These are phyloP conservation scores for Notolabrus celidotus DNA, from an alignment of 2,797 vertebrate genomes.

Conservation along the genomic window DNA sequence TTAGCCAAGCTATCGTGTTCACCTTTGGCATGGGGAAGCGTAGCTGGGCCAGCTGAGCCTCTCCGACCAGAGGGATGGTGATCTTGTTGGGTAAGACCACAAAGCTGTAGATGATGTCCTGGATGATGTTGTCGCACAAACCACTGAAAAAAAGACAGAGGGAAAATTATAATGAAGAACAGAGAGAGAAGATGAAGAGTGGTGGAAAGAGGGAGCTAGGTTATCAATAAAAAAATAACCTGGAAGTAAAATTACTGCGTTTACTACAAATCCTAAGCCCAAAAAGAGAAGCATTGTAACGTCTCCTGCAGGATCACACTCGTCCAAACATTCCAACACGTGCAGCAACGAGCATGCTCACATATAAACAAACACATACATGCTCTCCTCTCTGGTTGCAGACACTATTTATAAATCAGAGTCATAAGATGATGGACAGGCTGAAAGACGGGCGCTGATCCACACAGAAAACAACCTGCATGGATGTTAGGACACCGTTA, in stretches of 20 bases:
- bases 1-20: no score
- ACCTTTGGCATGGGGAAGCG: constrained; percentile 96
- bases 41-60: constrained; percentile 87
- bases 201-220: no score
- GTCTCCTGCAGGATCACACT: not conserved
- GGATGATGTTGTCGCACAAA: constrained; percentile 92
- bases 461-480: not conserved
- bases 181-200: not conserved
- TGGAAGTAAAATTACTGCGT: no score
- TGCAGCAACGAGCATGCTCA: not conserved
- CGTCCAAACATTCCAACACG: not conserved
- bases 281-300: no score
- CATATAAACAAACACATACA: not conserved
- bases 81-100: constrained; percentile 95
- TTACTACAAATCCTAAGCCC: no score
- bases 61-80: constrained; percentile 92
- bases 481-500: not conserved
- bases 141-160: constrained; percentile 82
- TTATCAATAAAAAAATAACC: no score
- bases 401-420: constrained; percentile 3
- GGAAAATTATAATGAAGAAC: constrained; percentile 3
- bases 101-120: constrained; percentile 93
- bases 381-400: not conserved
- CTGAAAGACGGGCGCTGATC: not conserved
- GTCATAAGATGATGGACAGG: not conserved